A percentile compares a stretch with the other conserved stretches of the same genome.
These are phyloP conservation scores for Penaeus monodon DNA, from an alignment of 2,888 invertebrate species.

Conservation along the genomic window DNA sequence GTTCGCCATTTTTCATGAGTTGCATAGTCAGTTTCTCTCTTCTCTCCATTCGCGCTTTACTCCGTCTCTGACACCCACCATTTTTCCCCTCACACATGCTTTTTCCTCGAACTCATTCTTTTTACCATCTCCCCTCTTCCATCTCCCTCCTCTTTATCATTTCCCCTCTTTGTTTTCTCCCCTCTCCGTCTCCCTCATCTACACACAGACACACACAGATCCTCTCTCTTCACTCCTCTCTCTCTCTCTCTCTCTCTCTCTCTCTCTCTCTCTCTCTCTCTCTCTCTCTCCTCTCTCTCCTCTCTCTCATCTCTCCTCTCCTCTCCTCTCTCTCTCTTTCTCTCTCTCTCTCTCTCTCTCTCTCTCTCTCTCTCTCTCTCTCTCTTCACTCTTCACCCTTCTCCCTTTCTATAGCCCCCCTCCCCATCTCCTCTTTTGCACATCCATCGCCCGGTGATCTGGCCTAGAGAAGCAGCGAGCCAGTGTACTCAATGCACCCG, in stretches of 20 bases:
- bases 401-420: not conserved
- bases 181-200: not conserved
- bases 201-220: not conserved
- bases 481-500: no score
- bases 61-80: no score
- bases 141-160: not conserved
- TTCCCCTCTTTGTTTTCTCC: not conserved
- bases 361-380: not conserved
- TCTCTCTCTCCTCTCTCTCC: not conserved
- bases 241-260: not conserved
- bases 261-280: not conserved
- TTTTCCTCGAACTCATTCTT: no score
- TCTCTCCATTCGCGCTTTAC: no score
- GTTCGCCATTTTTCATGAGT: no score
- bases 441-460: no score
- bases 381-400: not conserved
- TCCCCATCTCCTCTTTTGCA: no score
- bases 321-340: not conserved
- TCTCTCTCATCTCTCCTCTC: not conserved
- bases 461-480: no score
- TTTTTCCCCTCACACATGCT: no score
- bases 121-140: not conserved
- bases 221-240: not conserved
- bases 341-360: not conserved
- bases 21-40: no score